Evolutionary conservation across 1,140 invertebrate genomes (phyloP).

Genomic region (Xylocopa sonorina): DNA sequence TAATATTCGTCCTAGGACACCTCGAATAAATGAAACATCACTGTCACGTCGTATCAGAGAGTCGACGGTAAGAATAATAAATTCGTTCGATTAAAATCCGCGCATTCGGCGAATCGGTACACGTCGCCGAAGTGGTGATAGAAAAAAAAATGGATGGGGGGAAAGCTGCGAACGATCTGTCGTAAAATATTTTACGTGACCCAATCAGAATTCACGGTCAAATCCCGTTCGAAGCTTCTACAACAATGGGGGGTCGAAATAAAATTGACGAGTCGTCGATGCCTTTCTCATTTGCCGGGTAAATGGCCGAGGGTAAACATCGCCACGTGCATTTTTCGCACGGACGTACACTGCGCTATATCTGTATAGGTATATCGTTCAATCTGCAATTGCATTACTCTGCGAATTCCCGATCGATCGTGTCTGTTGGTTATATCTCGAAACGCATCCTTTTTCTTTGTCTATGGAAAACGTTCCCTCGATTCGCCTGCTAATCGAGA

Average conservation of each 20-base stretch:
- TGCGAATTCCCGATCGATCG: constrained; percentile 4
- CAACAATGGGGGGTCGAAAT: neutral
- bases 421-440: constrained; percentile 2
- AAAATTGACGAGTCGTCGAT: neutral
- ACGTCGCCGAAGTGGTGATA: no score
- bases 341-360: neutral
- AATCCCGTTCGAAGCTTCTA: neutral
- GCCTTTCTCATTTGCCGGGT: neutral
- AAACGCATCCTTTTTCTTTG: neutral
- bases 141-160: neutral
- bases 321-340: neutral
- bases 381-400: constrained; percentile 50
- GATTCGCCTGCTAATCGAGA: constrained; percentile 62
- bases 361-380: neutral
- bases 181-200: no score
- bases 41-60: neutral
- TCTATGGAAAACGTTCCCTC: constrained; percentile 31
- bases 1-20: neutral
- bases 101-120: no score
- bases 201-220: neutral
- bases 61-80: neutral
- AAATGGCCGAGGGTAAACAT: neutral
- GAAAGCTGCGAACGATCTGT: neutral
- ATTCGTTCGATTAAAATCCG: neutral
- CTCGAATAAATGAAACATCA: neutral